Conservation (phyloP, 2,113 vertebrate genomes). For the Neomonachus schauinslandi region DNA sequence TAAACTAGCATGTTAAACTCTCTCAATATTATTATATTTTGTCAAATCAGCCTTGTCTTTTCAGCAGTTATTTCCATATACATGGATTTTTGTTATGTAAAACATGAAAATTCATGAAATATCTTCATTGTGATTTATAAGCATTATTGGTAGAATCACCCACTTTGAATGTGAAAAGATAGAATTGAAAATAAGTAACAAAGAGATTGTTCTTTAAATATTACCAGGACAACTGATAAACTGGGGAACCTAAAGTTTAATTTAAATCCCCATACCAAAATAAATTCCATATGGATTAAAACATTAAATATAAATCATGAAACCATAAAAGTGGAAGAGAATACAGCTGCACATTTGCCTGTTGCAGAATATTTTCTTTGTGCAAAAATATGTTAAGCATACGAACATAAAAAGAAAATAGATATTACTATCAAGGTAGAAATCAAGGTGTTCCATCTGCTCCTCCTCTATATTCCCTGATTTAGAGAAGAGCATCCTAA, state of each 20-base stretch:
- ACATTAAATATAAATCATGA: not conserved
- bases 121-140: slow-evolving; percentile 4
- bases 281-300: slow-evolving; percentile 11
- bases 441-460: not conserved
- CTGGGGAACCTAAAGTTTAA: not conserved
- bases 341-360: not conserved
- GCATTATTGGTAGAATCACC: not conserved
- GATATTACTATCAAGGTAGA: not conserved
- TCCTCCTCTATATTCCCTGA: not conserved
- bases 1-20: not conserved
- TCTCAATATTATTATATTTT: not conserved
- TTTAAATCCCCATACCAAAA: not conserved
- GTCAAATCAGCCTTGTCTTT: not conserved
- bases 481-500: not conserved
- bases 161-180: slow-evolving; percentile 7
- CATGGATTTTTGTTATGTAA: not conserved
- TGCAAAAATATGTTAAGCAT: not conserved
- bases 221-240: not conserved
- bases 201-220: not conserved
- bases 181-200: not conserved
- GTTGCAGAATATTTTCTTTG: not conserved
- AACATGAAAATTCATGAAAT: slow-evolving; percentile 41
- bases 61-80: slow-evolving; percentile 27
- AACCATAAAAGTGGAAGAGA: not conserved
- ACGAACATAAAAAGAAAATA: not conserved